phyloP scores from a whole-genome alignment of 2,888 invertebrate genomes.

The Synergus umbraculus region DNA sequence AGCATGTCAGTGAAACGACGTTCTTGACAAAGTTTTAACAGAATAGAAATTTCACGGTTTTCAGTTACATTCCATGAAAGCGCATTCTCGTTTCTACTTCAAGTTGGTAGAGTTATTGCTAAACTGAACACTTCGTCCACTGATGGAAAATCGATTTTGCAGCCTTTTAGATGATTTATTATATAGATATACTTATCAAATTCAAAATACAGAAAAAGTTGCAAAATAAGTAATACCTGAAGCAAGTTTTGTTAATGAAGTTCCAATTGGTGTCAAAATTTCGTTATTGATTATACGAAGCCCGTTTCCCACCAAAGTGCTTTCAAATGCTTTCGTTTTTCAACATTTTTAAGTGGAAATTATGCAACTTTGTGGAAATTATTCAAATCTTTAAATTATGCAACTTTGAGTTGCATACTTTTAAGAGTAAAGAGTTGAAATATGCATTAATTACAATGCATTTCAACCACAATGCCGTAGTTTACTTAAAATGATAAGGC shows the following conservation, averaged over 20 bases:
- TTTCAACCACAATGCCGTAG: no score
- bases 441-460: no score
- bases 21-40: slow-evolving; percentile 31
- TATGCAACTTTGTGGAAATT: no score
- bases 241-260: not conserved
- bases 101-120: slow-evolving; percentile 13
- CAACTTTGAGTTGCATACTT: no score
- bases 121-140: slow-evolving; percentile 5
- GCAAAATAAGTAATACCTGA: not conserved
- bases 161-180: slow-evolving; percentile 7
- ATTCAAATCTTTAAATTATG: no score
- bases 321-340: no score
- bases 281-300: no score
- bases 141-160: slow-evolving; percentile 22
- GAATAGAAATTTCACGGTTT: slow-evolving; percentile 22
- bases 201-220: not conserved
- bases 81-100: slow-evolving; percentile 2
- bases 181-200: not conserved
- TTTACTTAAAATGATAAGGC: no score
- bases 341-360: no score
- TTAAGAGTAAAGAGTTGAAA: no score
- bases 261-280: not conserved
- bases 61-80: slow-evolving; percentile 22
- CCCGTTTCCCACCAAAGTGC: no score
- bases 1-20: slow-evolving; percentile 1